Base-by-base conservation (phyloP, 2,113 vertebrate genomes). In the Trochalopteron elliotii region DNA sequence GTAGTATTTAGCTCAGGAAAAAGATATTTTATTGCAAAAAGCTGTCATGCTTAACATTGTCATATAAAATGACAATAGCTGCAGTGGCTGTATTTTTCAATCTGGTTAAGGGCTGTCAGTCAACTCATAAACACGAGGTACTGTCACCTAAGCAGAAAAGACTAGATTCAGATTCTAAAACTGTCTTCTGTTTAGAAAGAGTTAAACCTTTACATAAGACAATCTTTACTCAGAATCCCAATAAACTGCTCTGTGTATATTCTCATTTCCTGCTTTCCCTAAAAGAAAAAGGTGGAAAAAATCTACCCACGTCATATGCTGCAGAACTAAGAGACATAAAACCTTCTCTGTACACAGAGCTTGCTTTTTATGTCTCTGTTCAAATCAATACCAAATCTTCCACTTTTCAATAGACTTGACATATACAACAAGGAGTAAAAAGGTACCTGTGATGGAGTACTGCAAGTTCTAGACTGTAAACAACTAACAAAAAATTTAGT, bases 111-210 rank as follows among this genome's bases (percentile, higher is more conserved):
- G 28, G 24, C 57, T 86, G 40, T 47, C 71, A 86, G 40, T 92
- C 75, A 94, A 45, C 86, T 92, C 12, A 83, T 45, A 94, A 84
- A 79, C 22, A 93, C 24, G 52, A 96, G 42, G 14, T 85, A 88
- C 49, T 47, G 57, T 64, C 49, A 83, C 40, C 44, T 45, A 90
- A 80, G 61, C 53, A 90, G 47, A 78, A 85, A 75, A 78, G 7
- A 79, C 79, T 2, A 67, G 40, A 64, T 52, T 60, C 27, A 3
- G 3, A 68, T 68, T 75, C 52, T 68, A 72, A 90, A 79, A 75
- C 23, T 28, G 8, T 24, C 44, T 82, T 79, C 44, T 44, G 27
- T 64, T 75, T 56, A 28, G 39, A 82, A 61, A 64, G 42, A 86
- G 71, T 93, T 86, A 85, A 92, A 83, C 27, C 31, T 83, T 81